Evolutionary conservation across 2,113 vertebrate genomes (phyloP).

Genomic region (Chaetodon auriga): DNA sequence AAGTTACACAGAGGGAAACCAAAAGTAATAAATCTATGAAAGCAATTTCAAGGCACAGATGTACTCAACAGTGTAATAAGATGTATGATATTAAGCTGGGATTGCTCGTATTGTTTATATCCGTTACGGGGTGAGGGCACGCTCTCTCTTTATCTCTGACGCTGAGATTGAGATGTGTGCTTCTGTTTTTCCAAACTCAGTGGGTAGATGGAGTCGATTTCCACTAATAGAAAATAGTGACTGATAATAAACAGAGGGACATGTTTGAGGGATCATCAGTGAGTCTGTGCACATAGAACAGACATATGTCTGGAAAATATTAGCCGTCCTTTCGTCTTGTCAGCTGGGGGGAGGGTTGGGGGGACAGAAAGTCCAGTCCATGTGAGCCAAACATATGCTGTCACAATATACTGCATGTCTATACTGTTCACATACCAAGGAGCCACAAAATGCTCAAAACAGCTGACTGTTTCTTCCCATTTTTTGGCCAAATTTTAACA

Average conservation of each 20-base stretch:
- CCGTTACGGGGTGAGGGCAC: conserved; percentile 15
- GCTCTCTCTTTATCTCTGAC: conserved; percentile 1
- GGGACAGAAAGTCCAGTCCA: conserved; percentile 46
- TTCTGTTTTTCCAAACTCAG: conserved; percentile 47
- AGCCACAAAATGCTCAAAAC: conserved; percentile 10
- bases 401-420: conserved; percentile 14
- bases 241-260: conserved; percentile 47
- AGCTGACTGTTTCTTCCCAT: not conserved
- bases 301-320: conserved; percentile 59
- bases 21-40: conserved; percentile 65
- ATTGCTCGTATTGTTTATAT: conserved; percentile 64
- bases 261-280: conserved; percentile 41
- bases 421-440: conserved; percentile 12
- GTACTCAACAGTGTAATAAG: conserved; percentile 58
- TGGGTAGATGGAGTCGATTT: conserved; percentile 18
- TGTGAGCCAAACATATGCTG: conserved; percentile 51
- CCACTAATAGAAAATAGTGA: conserved; percentile 47
- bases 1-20: conserved; percentile 39
- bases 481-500: not conserved
- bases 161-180: conserved; percentile 28
- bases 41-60: conserved; percentile 49
- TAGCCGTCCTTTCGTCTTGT: conserved; percentile 24
- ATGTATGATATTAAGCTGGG: conserved; percentile 68
- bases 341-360: conserved; percentile 13
- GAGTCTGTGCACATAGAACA: conserved; percentile 33